phyloP scores from a whole-genome alignment of 2,888 invertebrate species.

The Patella depressa region DNA sequence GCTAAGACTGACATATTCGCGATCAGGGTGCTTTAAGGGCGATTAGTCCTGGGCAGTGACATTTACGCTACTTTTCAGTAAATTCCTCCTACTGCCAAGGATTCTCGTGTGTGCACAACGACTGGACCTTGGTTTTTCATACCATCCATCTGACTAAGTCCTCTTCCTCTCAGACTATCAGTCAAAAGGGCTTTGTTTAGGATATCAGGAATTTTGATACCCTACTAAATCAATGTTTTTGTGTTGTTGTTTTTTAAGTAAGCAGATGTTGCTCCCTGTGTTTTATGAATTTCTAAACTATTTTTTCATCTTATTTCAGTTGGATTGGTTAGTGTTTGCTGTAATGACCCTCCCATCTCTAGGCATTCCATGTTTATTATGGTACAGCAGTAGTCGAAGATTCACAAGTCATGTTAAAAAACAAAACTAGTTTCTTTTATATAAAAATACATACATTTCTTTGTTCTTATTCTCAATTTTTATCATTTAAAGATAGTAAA shows the following conservation, averaged over 20 bases:
- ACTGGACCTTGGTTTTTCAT: no score
- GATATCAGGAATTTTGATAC: not conserved
- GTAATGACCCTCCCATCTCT: slow-evolving; percentile 96
- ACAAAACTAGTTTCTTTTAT: slow-evolving; percentile 21
- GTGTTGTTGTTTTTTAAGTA: not conserved
- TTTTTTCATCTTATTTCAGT: slow-evolving; percentile 63
- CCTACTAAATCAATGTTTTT: not conserved
- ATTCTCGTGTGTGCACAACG: no score
- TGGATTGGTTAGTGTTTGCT: slow-evolving; percentile 97
- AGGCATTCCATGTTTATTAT: slow-evolving; percentile 92
- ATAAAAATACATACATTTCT: not conserved
- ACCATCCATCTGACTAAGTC: not conserved
- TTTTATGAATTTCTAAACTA: slow-evolving; percentile 15
- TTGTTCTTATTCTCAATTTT: not conserved
- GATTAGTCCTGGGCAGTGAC: no score
- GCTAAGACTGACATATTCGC: no score
- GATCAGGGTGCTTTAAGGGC: no score
- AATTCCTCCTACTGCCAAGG: no score
- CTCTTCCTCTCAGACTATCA: not conserved
- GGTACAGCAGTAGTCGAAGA: slow-evolving; percentile 95
- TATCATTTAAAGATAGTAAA: slow-evolving; percentile 3
- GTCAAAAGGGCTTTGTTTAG: not conserved
- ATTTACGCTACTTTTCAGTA: no score
- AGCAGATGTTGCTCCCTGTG: not conserved
- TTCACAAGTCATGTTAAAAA: slow-evolving; percentile 78